A percentile compares a stretch with the other conserved stretches of the same genome.
These are phyloP conservation scores for Agrochola lota DNA, from an alignment of 2,888 invertebrate genomes.

Conservation along the genomic window DNA sequence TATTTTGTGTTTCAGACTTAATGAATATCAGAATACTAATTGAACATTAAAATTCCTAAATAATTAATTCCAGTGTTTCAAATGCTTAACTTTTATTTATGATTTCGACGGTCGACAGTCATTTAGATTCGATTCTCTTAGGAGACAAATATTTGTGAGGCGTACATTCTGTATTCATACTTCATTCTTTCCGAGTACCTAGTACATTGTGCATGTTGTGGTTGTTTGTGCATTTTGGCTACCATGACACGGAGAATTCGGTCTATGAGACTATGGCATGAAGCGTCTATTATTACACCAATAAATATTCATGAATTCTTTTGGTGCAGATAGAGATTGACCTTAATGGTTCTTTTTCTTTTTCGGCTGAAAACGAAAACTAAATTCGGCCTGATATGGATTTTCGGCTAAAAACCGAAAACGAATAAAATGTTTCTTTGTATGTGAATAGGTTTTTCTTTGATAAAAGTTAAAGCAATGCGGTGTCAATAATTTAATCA, in stretches of 20 bases:
- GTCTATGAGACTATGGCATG: neutral
- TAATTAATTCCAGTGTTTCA: conserved; percentile 13
- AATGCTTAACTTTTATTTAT: conserved; percentile 8
- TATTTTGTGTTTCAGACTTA: conserved; percentile 28
- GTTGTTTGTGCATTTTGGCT: conserved; percentile 28
- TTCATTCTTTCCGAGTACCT: conserved; percentile 4
- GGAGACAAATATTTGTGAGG: conserved; percentile 13
- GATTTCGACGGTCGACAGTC: neutral
- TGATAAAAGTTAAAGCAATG: too few relatives aligned
- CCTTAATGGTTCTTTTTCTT: too few relatives aligned
- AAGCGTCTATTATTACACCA: too few relatives aligned
- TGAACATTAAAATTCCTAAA: neutral
- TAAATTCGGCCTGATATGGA: neutral
- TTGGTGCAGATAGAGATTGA: too few relatives aligned
- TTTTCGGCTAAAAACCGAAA: neutral
- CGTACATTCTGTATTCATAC: conserved; percentile 6
- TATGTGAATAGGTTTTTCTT: too few relatives aligned
- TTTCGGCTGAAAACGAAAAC: neutral
- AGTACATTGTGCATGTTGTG: too few relatives aligned
- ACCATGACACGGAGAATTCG: conserved; percentile 14
- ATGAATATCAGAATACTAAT: conserved; percentile 24
- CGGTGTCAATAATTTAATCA: too few relatives aligned
- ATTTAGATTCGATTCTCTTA: conserved; percentile 17
- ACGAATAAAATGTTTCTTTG: neutral
- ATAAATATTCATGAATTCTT: too few relatives aligned